Evolutionary conservation across 1,140 invertebrate genomes (phyloP), one percentile per base, ranked within the genome.

Genomic region (Lasioglossum albipes): DNA sequence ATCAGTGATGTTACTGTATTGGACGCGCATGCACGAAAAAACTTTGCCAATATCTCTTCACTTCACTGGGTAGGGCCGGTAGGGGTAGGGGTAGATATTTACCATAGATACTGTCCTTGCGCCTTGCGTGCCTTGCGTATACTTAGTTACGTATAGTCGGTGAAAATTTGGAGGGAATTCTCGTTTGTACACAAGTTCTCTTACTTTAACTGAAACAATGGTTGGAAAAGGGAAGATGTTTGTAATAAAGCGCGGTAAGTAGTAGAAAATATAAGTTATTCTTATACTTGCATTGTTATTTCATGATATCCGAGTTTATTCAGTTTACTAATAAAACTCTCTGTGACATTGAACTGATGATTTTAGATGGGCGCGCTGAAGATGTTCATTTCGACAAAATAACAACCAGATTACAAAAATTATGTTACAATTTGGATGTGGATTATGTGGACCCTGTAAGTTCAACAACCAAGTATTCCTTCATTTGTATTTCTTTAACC

Each of bases 301-400:
- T 5, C 2, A 41, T 31, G 16, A 61, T 41, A 62, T 42, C 4
- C 41, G 2, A 12, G 71, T 54, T 31, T n/a, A 7, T 78, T 41
- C 3, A 27, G 1, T 27, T 27, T 27, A 27, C 3, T 41, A 61
- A 59, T 73, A 45, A 70, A 31, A 54, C 20, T 12, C 1, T 7
- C 13, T 62, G 52, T 59, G 64, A 41, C 27, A 66, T 79, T 57
- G 71, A 70, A 74, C 20, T 65, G 75, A 77, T 74, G 82, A 7
- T 93, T 93, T 45, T 85, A 97, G 98, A 97, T 95, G 98, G 98
- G 0, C 94, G 97, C n/a, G 95, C 96, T 89, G 98, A 99, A 93
- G 96, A 96, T 87, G 97, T 99, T 6, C 97, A 98, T 93, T 98
- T 99, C 93, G 98, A 99, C 92, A 99, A 99, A 95, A 99, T 99